Conservation (phyloP, 2,113 vertebrate species). For the Candoia aspera region DNA sequence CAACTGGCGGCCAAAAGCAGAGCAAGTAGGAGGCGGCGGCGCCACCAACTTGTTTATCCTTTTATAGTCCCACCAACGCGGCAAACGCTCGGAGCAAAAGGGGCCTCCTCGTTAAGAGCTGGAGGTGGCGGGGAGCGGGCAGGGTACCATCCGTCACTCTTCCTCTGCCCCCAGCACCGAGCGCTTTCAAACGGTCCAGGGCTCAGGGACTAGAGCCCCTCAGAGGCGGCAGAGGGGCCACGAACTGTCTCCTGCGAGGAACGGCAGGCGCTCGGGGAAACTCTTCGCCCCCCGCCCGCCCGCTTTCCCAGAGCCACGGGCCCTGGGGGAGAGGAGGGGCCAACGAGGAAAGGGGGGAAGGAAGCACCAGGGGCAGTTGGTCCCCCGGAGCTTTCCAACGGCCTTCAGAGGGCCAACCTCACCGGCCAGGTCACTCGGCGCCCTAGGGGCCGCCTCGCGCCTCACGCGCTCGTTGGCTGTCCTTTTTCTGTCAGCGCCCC, state of each 20-base stretch:
- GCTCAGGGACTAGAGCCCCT: background rate
- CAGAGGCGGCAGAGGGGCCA: background rate
- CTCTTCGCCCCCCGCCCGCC: background rate
- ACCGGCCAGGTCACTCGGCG: background rate
- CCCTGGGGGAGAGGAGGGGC: background rate
- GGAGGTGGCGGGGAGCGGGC: background rate
- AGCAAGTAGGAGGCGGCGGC: background rate
- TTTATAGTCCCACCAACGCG: constrained; percentile 4
- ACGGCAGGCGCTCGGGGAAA: background rate
- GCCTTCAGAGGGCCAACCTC: background rate
- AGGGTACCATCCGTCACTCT: background rate
- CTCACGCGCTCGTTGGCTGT: background rate
- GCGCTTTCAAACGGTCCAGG: background rate
- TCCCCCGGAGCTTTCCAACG: background rate
- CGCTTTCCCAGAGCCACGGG: background rate
- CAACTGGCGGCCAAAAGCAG: constrained; percentile 9
- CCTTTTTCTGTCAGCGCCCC: background rate
- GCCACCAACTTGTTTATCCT: constrained; percentile 29
- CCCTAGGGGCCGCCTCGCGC: background rate
- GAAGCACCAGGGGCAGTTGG: background rate
- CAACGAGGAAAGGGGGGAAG: background rate
- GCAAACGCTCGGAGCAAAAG: background rate
- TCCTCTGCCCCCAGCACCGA: background rate
- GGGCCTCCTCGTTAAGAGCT: background rate
- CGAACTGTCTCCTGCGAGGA: background rate